Base-by-base conservation (phyloP, 1,140 invertebrate species). In the Wasmannia auropunctata region DNA sequence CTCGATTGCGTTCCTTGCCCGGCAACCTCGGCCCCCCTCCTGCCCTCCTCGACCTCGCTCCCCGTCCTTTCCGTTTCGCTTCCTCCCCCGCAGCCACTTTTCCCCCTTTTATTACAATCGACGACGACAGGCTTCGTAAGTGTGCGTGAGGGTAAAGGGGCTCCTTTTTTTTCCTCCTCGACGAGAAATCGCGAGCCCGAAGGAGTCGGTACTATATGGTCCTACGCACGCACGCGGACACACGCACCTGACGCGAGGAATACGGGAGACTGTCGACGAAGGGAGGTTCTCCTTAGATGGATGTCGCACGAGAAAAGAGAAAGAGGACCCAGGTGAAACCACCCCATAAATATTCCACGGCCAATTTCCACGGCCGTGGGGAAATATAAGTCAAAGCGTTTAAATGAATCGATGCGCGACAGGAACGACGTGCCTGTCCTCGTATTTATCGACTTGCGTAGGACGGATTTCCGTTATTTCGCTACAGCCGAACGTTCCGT, bases 1-100 rank as follows among this genome's bases (percentile, higher is more conserved):
- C 93, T 94, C 93, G 92, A 95, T 94, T 94, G 94, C 93, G 89
- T 94, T 94, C 90, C 92, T 93, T 92, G 86, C 88, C 91, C 89
- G 77, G 88, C 81, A 93, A 93, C 92, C 93, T 92, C 88, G 86
- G 89, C 91, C 86, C n/a, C n/a, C n/a, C n/a, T n/a, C n/a, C n/a
- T n/a, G 11, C 62, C 28, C 77, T 34, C 37, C 84, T 79, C 88
- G 85, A 58, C 83, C 54, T 54, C 75, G n/a, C 70, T 85, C 62
- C 86, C 87, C 77, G 58, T 80, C 72, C 83, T 88, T 77, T 65
- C 31, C 74, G 62, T 85, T 86, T 77, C 84, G 74, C 79, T 65
- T 84, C 81, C 84, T 75, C 80, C 90, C 81, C 51, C 65, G 60
- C 43, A 89, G 84, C 88, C 91, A 93, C 92, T 91, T 91, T 92